Base-by-base conservation (phyloP, 2,888 invertebrate species). In the Eupithecia subfuscata region DNA sequence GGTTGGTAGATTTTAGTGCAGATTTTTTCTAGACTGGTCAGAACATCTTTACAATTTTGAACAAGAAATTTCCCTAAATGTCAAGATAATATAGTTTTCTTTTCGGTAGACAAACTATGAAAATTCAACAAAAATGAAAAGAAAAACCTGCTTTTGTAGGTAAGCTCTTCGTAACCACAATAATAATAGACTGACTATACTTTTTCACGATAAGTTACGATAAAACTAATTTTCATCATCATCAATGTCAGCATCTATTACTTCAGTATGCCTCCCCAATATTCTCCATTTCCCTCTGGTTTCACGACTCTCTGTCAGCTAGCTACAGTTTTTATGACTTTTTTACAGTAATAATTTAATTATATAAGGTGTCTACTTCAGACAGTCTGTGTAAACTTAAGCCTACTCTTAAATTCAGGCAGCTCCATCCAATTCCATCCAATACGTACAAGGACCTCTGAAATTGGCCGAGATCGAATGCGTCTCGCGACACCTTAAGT, bases 401-500 rank as follows among this genome's bases (percentile, higher is more conserved):
- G 37, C 37, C 67, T n/a, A 34, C 12, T 9, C 25, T 25, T 6
- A 67, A 40, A 67, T 67, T 40, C 67, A 37, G 34, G 67, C 40
- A 64, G 64, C 18, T 64, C 34, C 37, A n/a, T 22, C 52, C 73
- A 74, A 76, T 76, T 69, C 68, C 68, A 64, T 34, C 64, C 8
- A 64, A 64, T 64, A 64, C 60, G 60, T 60, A 60, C 60, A 60
- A 34, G 40, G 34, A 34, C 43, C 43, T 68, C 68, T 43, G 43
- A 74, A 75, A 74, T 73, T 63, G 67, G 48, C 60, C 16, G 68
- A 68, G 69, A 74, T 74, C 71, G 76, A 76, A 71, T 63, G 74
- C 76, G 43, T 69, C 65, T 67, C 37, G 67, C 25, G 69, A 75
- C 76, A 78, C 82, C 84, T 85, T 87, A 86, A 88, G 85, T 88